Evolutionary conservation across 37 sponge, comb jelly and placozoan species (phyloP).

Genomic region (Spongia lamella): DNA sequence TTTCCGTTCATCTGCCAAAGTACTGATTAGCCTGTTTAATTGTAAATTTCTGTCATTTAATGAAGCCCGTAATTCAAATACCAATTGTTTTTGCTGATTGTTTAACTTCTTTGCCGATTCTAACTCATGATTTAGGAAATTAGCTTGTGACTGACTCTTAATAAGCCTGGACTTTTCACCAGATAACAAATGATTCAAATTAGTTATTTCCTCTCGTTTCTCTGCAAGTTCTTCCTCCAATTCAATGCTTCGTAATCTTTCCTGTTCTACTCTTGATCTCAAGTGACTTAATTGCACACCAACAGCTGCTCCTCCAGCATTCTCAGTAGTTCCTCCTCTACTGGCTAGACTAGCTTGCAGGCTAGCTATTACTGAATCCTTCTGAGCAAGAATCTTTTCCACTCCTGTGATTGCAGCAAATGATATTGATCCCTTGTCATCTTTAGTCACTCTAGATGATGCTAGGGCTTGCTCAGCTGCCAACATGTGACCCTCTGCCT

Average conservation of each 20-base stretch:
- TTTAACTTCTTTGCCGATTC: conserved; percentile 10
- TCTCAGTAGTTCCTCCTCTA: not conserved
- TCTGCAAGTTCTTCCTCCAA: conserved; percentile 47
- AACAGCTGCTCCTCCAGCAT: not conserved
- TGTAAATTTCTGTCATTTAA: conserved; percentile 42
- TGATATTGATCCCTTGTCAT: not conserved
- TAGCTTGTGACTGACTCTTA: conserved; percentile 40
- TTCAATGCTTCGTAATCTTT: conserved; percentile 32
- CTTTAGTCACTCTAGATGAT: not conserved
- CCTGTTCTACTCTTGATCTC: conserved; percentile 25
- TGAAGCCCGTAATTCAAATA: conserved; percentile 14
- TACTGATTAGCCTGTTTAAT: conserved; percentile 3
- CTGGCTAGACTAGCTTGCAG: conserved; percentile 21
- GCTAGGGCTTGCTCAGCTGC: conserved; percentile 14
- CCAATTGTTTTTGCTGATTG: conserved; percentile 36
- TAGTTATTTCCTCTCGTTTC: conserved; percentile 11
- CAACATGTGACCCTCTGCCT: not conserved
- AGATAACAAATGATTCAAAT: conserved; percentile 16
- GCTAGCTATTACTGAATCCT: conserved; percentile 30
- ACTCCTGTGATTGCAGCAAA: conserved; percentile 23
- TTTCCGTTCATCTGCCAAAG: too few species aligned
- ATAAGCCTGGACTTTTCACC: conserved; percentile 12
- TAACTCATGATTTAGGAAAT: conserved; percentile 43
- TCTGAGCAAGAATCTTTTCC: conserved; percentile 19
- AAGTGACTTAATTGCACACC: not conserved